Evolutionary conservation across 2,113 vertebrate genomes (phyloP).

Genomic region (Balaeniceps rex): DNA sequence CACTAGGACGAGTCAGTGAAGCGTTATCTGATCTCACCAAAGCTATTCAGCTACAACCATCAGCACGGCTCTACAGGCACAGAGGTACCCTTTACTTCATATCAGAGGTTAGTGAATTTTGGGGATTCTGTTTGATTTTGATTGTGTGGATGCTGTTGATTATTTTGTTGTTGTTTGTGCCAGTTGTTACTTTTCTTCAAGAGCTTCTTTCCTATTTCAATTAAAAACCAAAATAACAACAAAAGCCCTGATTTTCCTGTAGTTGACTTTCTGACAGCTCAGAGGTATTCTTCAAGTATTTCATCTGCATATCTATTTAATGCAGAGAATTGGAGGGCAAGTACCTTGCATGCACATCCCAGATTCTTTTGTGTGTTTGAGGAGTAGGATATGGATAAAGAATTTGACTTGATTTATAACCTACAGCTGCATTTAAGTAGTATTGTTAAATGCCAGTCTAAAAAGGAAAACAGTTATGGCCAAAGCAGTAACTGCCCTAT

Average conservation of each 20-base stretch:
- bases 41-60: conserved; percentile 94
- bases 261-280: not conserved
- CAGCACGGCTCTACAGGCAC: conserved; percentile 92
- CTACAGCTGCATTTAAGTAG: not conserved
- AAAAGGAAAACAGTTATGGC: not conserved
- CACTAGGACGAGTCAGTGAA: conserved; percentile 91
- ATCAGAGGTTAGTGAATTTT: conserved; percentile 83
- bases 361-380: not conserved
- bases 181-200: not conserved
- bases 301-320: not conserved
- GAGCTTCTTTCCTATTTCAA: not conserved
- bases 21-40: conserved; percentile 91
- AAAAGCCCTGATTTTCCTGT: not conserved
- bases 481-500: not conserved
- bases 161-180: not conserved
- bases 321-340: not conserved
- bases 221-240: not conserved
- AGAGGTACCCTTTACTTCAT: conserved; percentile 94
- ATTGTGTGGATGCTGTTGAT: not conserved
- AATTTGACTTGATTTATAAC: not conserved
- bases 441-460: not conserved
- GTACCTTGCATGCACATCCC: not conserved
- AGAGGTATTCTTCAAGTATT: not conserved
- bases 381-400: not conserved
- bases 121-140: not conserved